Base-by-base conservation (phyloP, 2,113 vertebrate species). In the Podarcis cretensis region DNA sequence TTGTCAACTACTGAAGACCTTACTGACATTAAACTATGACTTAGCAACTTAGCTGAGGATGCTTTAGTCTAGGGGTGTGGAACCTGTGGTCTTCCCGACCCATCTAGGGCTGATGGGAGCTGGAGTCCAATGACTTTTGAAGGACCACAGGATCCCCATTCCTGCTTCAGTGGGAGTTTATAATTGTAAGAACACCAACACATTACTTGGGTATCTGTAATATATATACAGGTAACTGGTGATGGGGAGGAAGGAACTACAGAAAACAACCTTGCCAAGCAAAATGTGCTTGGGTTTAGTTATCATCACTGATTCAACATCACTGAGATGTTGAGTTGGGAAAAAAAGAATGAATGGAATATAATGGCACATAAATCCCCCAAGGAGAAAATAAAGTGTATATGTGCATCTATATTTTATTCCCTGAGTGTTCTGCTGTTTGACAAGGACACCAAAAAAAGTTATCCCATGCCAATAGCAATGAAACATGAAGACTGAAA, bases 291-390 rank as follows among this genome's bases (percentile, higher is more conserved):
- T 92, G 23, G 5, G 48, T 87, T 89, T 94, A 87, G 86, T 73
- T 87, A 92, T 88, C 92, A 92, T 88, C 92, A 92, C 89, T 86
- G 91, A 87, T 94, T 78, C 92, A 91, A 94, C 90, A 77, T 77
- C 68, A 91, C 85, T 89, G 91, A 92, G 93, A 92, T 85, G 83
- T 87, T 90, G 59, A 43, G 80, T 71, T 81, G 83, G 18, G 77
- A 87, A 59, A 87, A 91, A 54, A 48, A 30, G 48, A 87, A 87
- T 75, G 91, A 91, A 95, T 93, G 79, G 91, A 92, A 93, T 82
- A 90, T 91, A 92, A 95, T 77, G 91, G 92, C 87, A 95, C 93
- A 95, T 95, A 91, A 94, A 95, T 91, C 81, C 92, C 91, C 91
- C 91, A 95, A 96, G 95, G 94, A 91, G 93, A 95, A 95, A 94